Evolutionary conservation across 2,113 vertebrate genomes (phyloP), one percentile per base, ranked within the genome.

Genomic region (Oncorhynchus gorbuscha): DNA sequence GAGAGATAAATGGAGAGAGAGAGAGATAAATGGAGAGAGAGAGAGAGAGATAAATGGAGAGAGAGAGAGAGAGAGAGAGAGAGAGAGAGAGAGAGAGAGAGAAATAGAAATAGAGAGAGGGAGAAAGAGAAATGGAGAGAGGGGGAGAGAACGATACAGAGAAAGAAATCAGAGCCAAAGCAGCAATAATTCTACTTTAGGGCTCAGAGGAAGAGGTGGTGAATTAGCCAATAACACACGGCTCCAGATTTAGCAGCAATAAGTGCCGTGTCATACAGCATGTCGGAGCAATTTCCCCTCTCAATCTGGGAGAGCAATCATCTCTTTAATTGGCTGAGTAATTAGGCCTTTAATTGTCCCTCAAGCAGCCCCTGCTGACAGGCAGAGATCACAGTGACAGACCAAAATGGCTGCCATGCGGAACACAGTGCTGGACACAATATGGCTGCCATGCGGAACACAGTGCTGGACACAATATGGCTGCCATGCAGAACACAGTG

Each of bases 191-290:
- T 2, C 9, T 62, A n/a, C 8, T n/a, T n/a, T 62, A 5, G 59
- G 3, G 59, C 59, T 72, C 45, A 28, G 71, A 3, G 16, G 3
- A 9, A 14, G 71, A 18, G 26, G 8, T 26, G 12, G 26, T 1
- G 26, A 13, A 30, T 72, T 11, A 20, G 13, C 4, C 51, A 14
- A 55, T 11, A 12, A 75, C 11, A 18, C n/a, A 28, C 24, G 22
- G 13, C 24, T 22, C 14, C 39, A 55, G 48, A 75, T 61, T 28
- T 68, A 58, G 65, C 48, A 26, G n/a, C 24, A 55, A 68, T 35
- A 68, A 78, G 28, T 73, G 48, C 71, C 71, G 45, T 74, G 71
- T 79, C 71, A 74, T 48, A 62, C 74, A 72, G 24, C 59, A 49
- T 80, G 69, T 72, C 71, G 45, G 22, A 26, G 5, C 71, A 55